phyloP scores from a whole-genome alignment of 2,888 invertebrate species.

The Leptinotarsa tumamoca region DNA sequence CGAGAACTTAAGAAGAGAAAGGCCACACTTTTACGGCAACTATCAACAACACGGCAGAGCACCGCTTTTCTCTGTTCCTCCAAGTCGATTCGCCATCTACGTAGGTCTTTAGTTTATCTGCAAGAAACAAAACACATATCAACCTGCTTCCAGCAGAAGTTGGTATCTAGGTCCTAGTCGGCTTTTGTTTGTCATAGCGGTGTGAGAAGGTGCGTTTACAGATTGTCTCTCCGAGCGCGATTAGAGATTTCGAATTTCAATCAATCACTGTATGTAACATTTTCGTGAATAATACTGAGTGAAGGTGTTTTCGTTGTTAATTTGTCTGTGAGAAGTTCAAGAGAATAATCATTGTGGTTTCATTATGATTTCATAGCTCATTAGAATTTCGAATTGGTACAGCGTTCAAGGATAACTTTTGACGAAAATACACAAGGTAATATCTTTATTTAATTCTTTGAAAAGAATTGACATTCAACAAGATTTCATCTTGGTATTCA shows the following conservation, averaged over 20 bases:
- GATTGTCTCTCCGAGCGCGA: not conserved
- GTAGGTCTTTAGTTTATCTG: constrained; percentile 29
- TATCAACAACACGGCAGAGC: constrained; percentile 36
- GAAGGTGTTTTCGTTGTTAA: not conserved
- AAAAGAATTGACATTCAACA: no score
- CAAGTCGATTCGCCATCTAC: constrained; percentile 7
- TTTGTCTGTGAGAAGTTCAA: not conserved
- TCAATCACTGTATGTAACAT: not conserved
- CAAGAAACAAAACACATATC: constrained; percentile 31
- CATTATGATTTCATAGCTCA: constrained; percentile 13
- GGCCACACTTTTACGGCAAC: constrained; percentile 43
- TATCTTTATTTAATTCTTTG: not conserved
- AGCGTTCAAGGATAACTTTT: constrained; percentile 17
- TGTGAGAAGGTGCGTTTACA: not conserved
- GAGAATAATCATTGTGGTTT: not conserved
- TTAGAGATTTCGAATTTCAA: constrained; percentile 1
- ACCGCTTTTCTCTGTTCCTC: constrained; percentile 17
- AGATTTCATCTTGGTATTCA: no score
- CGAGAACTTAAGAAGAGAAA: constrained; percentile 39
- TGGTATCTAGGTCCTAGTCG: constrained; percentile 41
- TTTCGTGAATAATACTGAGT: not conserved
- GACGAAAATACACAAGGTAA: constrained; percentile 7
- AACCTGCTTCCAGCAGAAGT: constrained; percentile 41
- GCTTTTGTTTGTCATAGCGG: constrained; percentile 28
- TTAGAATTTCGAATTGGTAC: constrained; percentile 2